These are phyloP conservation scores for Daktulosphaira vitifoliae DNA, from an alignment of 1,140 invertebrate species.

Conservation along the genomic window DNA sequence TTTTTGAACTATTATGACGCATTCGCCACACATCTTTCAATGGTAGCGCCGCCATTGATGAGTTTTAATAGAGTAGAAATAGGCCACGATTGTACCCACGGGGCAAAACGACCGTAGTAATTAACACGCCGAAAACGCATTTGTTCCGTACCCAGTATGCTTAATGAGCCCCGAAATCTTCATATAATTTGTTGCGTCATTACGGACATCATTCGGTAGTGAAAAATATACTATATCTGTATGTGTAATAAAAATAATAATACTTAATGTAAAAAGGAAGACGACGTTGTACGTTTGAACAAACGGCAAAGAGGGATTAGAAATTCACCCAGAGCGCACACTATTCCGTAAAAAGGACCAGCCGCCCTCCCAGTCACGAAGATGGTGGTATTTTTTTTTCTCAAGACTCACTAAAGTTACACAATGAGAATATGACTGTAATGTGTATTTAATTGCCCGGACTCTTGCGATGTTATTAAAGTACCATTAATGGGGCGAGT, in stretches of 20 bases:
- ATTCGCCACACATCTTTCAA: too few species aligned
- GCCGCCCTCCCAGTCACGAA: too few species aligned
- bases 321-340: background rate
- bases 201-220: background rate
- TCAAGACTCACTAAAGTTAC: constrained; percentile 1
- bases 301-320: background rate
- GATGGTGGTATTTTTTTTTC: background rate
- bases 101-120: background rate
- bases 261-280: constrained; percentile 1
- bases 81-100: too few species aligned
- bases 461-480: constrained; percentile 17
- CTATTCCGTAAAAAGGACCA: background rate
- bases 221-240: constrained; percentile 1
- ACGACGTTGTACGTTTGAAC: background rate
- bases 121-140: constrained; percentile 29
- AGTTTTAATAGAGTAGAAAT: too few species aligned
- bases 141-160: constrained; percentile 8
- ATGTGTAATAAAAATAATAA: constrained; percentile 21
- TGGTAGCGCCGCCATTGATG: too few species aligned
- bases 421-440: background rate
- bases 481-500: constrained; percentile 22
- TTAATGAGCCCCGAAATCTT: constrained; percentile 33
- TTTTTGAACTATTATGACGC: too few species aligned
- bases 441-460: constrained; percentile 32
- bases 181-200: constrained; percentile 29